These are phyloP conservation scores for Datnioides undecimradiatus DNA, from an alignment of 2,113 vertebrate species.

Conservation along the genomic window DNA sequence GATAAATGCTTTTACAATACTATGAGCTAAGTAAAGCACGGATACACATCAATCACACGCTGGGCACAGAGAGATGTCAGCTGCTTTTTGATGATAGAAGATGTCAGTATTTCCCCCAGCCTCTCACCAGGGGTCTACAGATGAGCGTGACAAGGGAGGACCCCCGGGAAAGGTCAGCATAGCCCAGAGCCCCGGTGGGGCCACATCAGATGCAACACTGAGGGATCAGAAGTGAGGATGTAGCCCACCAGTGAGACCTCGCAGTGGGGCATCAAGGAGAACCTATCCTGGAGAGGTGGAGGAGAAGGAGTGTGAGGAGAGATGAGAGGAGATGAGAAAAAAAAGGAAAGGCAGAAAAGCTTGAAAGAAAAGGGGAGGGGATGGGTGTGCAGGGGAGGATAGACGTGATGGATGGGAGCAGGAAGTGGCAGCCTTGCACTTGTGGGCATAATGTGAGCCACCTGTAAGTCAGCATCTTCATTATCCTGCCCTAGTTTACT, in stretches of 20 bases:
- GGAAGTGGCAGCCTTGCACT: not conserved
- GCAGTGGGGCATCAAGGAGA: slow-evolving; percentile 12
- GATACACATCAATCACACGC: not conserved
- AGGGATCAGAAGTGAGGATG: slow-evolving; percentile 41
- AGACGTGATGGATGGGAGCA: not conserved
- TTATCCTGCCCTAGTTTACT: not conserved
- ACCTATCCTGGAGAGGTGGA: not conserved
- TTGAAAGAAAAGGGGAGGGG: not conserved
- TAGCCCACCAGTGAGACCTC: slow-evolving; percentile 13
- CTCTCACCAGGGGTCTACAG: slow-evolving; percentile 32
- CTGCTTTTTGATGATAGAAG: slow-evolving; percentile 30
- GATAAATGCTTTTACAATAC: not conserved
- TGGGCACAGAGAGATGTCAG: slow-evolving; percentile 1
- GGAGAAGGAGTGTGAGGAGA: slow-evolving; percentile 10
- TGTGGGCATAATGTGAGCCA: no score
- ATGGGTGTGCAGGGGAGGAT: not conserved
- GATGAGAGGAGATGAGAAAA: not conserved
- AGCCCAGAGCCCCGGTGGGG: slow-evolving; percentile 18
- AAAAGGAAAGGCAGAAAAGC: not conserved
- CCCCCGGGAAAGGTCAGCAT: slow-evolving; percentile 49
- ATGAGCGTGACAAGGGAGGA: slow-evolving; percentile 33
- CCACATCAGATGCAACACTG: slow-evolving; percentile 36
- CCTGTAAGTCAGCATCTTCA: not conserved
- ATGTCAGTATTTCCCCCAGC: slow-evolving; percentile 26
- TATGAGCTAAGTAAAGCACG: not conserved